Evolutionary conservation across 2,888 invertebrate genomes (phyloP).

Genomic region (Acrobasis suavella): DNA sequence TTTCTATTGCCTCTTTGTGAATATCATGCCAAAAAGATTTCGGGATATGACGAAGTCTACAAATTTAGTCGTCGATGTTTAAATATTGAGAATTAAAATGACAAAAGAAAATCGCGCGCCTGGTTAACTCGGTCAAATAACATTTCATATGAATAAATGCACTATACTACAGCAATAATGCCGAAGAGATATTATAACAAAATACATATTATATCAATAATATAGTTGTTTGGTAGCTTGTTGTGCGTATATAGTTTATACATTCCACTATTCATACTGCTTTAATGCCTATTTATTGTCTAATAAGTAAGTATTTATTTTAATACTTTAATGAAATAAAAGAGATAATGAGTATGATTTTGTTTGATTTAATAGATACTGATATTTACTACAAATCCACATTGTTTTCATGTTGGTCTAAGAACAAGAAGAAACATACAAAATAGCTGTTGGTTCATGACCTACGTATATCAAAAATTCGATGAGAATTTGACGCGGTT

Average conservation of each 20-base stretch:
- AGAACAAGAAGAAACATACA: no score
- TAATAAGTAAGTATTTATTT: constrained; percentile 56
- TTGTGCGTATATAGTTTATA: constrained; percentile 37
- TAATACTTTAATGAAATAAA: constrained; percentile 43
- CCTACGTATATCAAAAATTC: no score
- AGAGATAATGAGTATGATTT: constrained; percentile 10
- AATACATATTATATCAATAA: constrained; percentile 33
- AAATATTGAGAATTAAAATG: no score
- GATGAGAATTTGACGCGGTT: no score
- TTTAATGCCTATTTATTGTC: constrained; percentile 43
- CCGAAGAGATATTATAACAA: constrained; percentile 23
- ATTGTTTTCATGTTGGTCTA: no score
- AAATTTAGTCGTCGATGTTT: no score
- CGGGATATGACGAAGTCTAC: no score
- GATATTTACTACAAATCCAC: no score
- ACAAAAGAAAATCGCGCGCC: no score
- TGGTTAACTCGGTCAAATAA: neutral
- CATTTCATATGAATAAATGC: constrained; percentile 2
- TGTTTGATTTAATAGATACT: constrained; percentile 20
- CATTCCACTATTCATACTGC: constrained; percentile 51
- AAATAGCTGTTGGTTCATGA: no score
- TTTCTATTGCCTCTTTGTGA: no score
- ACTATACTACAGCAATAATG: constrained; percentile 31
- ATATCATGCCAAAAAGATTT: no score
- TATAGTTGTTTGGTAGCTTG: constrained; percentile 30